Conservation (phyloP, 1,140 invertebrate species). For the Mylabris phalerata region DNA sequence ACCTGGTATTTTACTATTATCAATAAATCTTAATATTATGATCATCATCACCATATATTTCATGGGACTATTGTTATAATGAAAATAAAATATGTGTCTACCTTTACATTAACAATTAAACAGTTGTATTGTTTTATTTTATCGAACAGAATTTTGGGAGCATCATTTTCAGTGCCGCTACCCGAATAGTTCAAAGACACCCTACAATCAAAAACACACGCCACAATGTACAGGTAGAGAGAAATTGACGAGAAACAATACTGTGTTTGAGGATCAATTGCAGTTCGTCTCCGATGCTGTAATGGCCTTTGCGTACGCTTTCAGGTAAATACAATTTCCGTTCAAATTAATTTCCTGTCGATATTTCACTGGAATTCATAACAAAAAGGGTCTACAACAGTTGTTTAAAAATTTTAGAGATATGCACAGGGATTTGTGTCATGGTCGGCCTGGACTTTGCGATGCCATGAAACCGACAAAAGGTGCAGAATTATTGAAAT, state of each 20-base stretch:
- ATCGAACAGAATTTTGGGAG: conserved; percentile 81
- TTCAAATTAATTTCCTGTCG: too few relatives aligned
- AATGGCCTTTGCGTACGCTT: conserved; percentile 82
- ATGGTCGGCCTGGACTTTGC: conserved; percentile 66
- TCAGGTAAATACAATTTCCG: conserved; percentile 53
- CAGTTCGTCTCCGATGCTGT: conserved; percentile 92
- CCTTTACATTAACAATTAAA: not conserved
- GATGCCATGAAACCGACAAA: conserved; percentile 81
- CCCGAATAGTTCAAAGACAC: conserved; percentile 67
- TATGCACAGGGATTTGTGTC: conserved; percentile 78
- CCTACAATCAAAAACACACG: conserved; percentile 71
- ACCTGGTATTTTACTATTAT: too few relatives aligned
- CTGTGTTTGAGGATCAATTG: conserved; percentile 79
- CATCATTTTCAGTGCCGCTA: conserved; percentile 81
- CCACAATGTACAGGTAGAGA: conserved; percentile 63
- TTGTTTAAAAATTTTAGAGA: conserved; percentile 49
- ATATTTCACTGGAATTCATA: too few relatives aligned
- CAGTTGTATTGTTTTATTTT: conserved; percentile 29
- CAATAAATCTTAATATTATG: too few relatives aligned
- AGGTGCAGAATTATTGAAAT: conserved; percentile 73
- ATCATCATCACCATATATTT: too few relatives aligned
- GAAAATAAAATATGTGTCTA: too few relatives aligned
- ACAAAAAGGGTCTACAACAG: too few relatives aligned
- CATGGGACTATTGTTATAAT: too few relatives aligned
- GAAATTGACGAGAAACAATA: conserved; percentile 63